Conservation (phyloP, 2,113 vertebrate species). For the Psittacula cyanocephala region DNA sequence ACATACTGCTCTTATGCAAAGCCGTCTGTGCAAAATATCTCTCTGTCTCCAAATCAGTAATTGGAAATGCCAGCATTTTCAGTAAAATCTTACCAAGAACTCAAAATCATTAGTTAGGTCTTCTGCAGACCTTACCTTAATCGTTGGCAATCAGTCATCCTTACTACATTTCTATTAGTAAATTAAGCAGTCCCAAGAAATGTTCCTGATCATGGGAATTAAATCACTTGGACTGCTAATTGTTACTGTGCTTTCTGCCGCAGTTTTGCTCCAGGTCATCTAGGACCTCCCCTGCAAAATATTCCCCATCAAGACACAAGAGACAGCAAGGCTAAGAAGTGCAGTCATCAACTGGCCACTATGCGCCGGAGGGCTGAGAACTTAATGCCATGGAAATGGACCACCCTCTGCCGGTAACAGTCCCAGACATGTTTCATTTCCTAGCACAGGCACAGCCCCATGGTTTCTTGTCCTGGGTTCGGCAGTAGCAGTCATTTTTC, state of each 20-base stretch:
- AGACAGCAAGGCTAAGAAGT: not conserved
- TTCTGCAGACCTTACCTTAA: not conserved
- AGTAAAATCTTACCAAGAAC: not conserved
- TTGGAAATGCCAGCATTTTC: not conserved
- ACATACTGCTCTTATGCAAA: not conserved
- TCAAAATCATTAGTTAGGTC: not conserved
- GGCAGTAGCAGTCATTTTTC: no score
- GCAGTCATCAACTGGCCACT: not conserved
- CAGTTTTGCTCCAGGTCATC: not conserved
- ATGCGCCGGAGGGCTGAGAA: not conserved
- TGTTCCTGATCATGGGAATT: not conserved
- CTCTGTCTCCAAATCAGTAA: not conserved
- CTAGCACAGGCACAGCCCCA: not conserved
- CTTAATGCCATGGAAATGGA: not conserved
- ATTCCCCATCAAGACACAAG: not conserved
- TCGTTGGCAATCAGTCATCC: not conserved
- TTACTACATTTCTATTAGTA: not conserved
- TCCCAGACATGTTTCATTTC: not conserved
- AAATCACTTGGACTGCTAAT: not conserved
- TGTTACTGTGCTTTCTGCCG: accelerated
- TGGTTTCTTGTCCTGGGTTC: not conserved
- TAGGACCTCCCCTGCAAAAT: not conserved
- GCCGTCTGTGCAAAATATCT: not conserved
- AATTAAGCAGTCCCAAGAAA: not conserved
- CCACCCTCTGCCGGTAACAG: not conserved